Base-by-base conservation (phyloP, 2,888 invertebrate species). In the Pachymerium ferrugineum region DNA sequence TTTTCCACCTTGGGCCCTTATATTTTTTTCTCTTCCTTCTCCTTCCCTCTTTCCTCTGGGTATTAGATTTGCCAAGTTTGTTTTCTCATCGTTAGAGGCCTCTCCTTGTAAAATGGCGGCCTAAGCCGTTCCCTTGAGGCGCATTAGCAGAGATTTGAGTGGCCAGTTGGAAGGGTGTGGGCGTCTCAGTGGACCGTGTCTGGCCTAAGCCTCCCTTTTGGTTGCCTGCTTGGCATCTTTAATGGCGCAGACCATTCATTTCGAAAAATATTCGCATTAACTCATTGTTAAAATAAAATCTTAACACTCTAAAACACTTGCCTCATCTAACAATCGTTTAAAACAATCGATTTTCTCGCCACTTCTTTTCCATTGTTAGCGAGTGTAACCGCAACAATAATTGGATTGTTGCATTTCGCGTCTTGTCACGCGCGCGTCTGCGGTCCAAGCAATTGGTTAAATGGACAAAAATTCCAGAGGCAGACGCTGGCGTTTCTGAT, bases 401-500 rank as follows among this genome's bases (percentile, higher is more conserved):
- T 54, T 54, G 47, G 47, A 54, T 54, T 54, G 47, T 54, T 54
- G 47, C 47, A 54, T 54, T 54, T 54, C 47, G 47, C 47, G 47
- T 54, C 47, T 54, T 54, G 47, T 54, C 47, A 54, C 47, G 47
- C 47, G 47, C 47, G 47, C 47, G 47, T 54, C 47, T 54, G 47
- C 47, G 47, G 47, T 54, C 47, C 47, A 54, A 54, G 47, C 47
- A 54, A 54, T 54, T 54, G 47, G 47, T 54, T 54, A 54, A 54
- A 54, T 54, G 47, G 47, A 54, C 47, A 54, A 54, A 54, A 54
- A 54, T 54, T 54, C 47, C 47, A 54, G n/a, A 54, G 47, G 47
- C 47, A 22, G 47, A 54, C 22, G 47, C 1, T 54, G 47, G 19
- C 16, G 47, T 54, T 54, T 54, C 16, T 54, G 47, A 54, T 54